These are phyloP conservation scores for Microplitis demolitor DNA, from an alignment of 1,140 invertebrate species.

Conservation along the genomic window DNA sequence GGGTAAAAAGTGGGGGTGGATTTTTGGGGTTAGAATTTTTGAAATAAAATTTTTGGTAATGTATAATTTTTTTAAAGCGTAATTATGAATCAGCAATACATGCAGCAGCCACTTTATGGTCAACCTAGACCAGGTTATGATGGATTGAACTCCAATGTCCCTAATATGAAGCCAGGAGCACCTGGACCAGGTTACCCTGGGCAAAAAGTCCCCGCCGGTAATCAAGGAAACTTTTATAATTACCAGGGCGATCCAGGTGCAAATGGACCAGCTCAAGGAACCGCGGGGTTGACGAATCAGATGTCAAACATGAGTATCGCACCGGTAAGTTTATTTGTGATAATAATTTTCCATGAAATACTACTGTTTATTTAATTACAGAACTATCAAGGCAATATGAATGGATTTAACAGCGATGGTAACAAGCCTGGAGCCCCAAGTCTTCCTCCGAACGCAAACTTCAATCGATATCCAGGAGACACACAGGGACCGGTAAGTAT, in stretches of 20 bases:
- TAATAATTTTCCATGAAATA: too few species aligned
- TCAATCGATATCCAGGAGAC: too few species aligned
- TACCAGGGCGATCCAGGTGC: background rate
- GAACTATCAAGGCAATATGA: too few species aligned
- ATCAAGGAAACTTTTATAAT: too few species aligned
- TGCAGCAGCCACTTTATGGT: slow-evolving; percentile 40
- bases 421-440: too few species aligned
- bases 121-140: slow-evolving; percentile 29
- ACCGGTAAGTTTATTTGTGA: background rate
- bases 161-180: slow-evolving; percentile 25
- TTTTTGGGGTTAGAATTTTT: background rate
- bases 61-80: slow-evolving; percentile 9
- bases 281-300: background rate
- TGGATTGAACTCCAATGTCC: slow-evolving; percentile 40
- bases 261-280: slow-evolving; percentile 28
- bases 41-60: too few species aligned
- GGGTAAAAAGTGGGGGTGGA: too few species aligned
- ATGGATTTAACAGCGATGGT: too few species aligned
- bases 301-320: background rate
- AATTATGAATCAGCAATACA: slow-evolving; percentile 51
- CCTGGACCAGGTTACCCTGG: slow-evolving; percentile 27
- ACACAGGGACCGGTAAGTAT: too few species aligned
- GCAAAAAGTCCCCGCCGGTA: slow-evolving; percentile 25
- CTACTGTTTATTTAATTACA: too few species aligned
- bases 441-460: too few species aligned